phyloP scores from a whole-genome alignment of 2,888 invertebrate genomes.

The Neocrepidodera transversa region DNA sequence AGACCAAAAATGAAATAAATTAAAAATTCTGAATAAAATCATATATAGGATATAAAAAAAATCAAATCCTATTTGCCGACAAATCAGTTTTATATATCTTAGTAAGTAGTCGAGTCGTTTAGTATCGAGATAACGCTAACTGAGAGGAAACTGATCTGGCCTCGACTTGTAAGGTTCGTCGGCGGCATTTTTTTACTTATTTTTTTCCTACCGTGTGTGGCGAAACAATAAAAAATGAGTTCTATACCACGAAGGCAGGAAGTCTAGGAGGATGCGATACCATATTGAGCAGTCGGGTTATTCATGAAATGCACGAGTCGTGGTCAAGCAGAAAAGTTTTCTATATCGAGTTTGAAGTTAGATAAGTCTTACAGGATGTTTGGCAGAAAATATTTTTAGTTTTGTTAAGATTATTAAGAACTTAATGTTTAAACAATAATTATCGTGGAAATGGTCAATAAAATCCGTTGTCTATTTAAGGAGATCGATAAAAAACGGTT shows the following conservation, averaged over 20 bases:
- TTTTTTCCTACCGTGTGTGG: constrained; percentile 13
- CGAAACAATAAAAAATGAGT: constrained; percentile 10
- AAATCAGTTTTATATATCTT: too few species aligned
- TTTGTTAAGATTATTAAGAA: too few species aligned
- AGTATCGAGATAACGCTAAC: neutral
- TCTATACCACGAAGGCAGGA: constrained; percentile 16
- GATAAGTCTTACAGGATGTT: too few species aligned
- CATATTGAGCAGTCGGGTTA: constrained; percentile 4
- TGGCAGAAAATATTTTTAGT: too few species aligned
- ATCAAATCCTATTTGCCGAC: too few species aligned
- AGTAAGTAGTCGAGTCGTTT: too few species aligned
- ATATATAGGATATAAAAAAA: too few species aligned
- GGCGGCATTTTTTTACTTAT: constrained; percentile 4
- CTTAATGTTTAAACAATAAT: too few species aligned
- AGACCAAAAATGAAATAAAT: too few species aligned
- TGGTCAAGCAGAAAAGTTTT: neutral
- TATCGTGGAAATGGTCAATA: too few species aligned
- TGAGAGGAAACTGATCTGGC: constrained; percentile 6
- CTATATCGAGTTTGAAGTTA: neutral
- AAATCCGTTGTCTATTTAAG: too few species aligned
- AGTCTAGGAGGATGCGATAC: constrained; percentile 12
- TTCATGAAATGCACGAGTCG: constrained; percentile 2
- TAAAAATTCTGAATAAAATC: too few species aligned
- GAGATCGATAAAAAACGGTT: neutral
- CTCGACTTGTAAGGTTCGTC: constrained; percentile 2